Evolutionary conservation across 2,888 invertebrate species (phyloP).

Genomic region (Aspidapion aeneum): DNA sequence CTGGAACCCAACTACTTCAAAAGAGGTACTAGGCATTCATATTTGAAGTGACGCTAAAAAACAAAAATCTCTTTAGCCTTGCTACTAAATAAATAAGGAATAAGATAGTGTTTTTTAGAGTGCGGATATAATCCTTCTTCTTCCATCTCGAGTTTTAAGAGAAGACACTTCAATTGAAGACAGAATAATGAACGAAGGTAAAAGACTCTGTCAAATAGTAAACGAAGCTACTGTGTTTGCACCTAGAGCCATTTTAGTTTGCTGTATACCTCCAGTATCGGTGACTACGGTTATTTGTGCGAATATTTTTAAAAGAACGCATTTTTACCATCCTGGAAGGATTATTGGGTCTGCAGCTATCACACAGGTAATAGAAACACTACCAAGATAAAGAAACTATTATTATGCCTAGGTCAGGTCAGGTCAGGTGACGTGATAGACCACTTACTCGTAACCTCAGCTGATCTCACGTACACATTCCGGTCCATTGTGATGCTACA

Average conservation of each 20-base stretch:
- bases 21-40: too few relatives aligned
- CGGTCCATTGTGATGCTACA: too few relatives aligned
- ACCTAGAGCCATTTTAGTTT: slow-evolving; percentile 54
- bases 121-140: slow-evolving; percentile 42
- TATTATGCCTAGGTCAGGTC: too few relatives aligned
- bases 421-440: too few relatives aligned
- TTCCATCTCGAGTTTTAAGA: slow-evolving; percentile 26
- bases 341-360: slow-evolving; percentile 42
- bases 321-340: slow-evolving; percentile 46
- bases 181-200: slow-evolving; percentile 37
- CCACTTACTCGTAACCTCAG: too few relatives aligned
- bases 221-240: slow-evolving; percentile 53
- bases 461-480: too few relatives aligned
- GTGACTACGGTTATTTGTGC: slow-evolving; percentile 54
- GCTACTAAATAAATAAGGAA: too few relatives aligned
- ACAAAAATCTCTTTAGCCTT: too few relatives aligned
- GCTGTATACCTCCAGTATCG: slow-evolving; percentile 54
- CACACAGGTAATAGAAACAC: slow-evolving; percentile 40
- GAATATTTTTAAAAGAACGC: slow-evolving; percentile 46
- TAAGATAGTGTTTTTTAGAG: slow-evolving; percentile 38
- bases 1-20: too few relatives aligned
- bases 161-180: slow-evolving; percentile 31
- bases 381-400: too few relatives aligned
- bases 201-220: slow-evolving; percentile 40
- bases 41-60: too few relatives aligned